phyloP scores from a whole-genome alignment of 1,140 invertebrate species.

The Luehdorfia chinensis region DNA sequence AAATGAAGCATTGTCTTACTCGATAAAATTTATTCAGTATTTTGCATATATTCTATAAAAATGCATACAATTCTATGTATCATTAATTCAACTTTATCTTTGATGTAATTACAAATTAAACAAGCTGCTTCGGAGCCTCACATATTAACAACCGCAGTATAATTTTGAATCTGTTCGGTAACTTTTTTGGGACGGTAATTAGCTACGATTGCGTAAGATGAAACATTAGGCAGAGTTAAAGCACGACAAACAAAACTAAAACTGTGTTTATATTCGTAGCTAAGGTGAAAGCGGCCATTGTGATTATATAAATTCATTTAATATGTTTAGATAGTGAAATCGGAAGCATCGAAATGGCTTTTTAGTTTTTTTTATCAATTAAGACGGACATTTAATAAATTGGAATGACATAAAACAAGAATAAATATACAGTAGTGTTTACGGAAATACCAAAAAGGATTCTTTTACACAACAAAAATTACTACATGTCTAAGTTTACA shows the following conservation, averaged over 20 bases:
- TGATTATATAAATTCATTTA: slow-evolving; percentile 9
- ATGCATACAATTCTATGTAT: too few species aligned
- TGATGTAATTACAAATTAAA: background rate
- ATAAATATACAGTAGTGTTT: too few species aligned
- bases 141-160: background rate
- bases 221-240: slow-evolving; percentile 10
- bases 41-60: too few species aligned
- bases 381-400: too few species aligned
- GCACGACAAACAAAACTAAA: slow-evolving; percentile 4
- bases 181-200: slow-evolving; percentile 6
- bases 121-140: background rate
- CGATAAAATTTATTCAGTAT: too few species aligned
- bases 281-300: slow-evolving; percentile 12
- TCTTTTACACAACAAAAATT: too few species aligned
- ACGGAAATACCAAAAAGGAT: too few species aligned
- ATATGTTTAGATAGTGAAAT: slow-evolving; percentile 9
- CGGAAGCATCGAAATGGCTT: background rate
- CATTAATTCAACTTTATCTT: too few species aligned
- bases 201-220: slow-evolving; percentile 2
- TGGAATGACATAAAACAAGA: too few species aligned
- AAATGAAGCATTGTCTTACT: too few species aligned
- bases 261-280: slow-evolving; percentile 11
- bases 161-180: slow-evolving; percentile 3
- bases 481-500: too few species aligned
- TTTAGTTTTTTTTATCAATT: too few species aligned